phyloP scores from a whole-genome alignment of 1,140 invertebrate species.

The Saxidomus purpurata region DNA sequence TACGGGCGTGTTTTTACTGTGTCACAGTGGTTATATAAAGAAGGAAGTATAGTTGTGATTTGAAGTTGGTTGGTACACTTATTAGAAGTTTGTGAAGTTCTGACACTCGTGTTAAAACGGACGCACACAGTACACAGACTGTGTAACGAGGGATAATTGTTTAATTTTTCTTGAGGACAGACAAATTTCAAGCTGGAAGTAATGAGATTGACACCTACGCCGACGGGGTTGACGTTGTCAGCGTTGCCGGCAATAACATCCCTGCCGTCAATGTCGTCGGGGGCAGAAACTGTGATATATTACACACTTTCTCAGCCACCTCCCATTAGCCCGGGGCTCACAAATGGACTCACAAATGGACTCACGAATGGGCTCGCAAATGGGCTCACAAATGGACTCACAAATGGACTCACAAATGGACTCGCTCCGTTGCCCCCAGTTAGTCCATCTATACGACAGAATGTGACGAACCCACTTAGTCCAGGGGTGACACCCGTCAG shows the following conservation, averaged over 20 bases:
- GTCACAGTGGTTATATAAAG: not conserved
- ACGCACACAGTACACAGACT: too few species aligned
- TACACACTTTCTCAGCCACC: conserved; percentile 56
- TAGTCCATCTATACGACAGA: conserved; percentile 52
- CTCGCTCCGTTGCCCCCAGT: conserved; percentile 1
- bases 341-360: conserved; percentile 8
- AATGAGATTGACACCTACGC: conserved; percentile 64
- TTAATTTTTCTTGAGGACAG: not conserved
- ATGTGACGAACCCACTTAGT: conserved; percentile 23
- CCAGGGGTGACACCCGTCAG: conserved; percentile 38
- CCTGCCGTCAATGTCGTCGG: conserved; percentile 20
- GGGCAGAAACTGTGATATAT: conserved; percentile 47
- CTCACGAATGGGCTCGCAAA: not conserved
- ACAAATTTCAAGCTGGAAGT: conserved; percentile 53
- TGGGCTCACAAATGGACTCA: conserved; percentile 12
- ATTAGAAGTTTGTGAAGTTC: too few species aligned
- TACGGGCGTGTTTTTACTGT: not conserved
- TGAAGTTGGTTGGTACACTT: too few species aligned
- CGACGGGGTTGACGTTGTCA: conserved; percentile 58
- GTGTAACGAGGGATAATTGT: too few species aligned
- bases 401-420: not conserved
- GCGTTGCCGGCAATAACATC: conserved; percentile 33
- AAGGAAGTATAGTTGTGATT: too few species aligned
- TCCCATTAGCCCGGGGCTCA: conserved; percentile 30
- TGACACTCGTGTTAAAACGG: too few species aligned